Evolutionary conservation across 2,113 vertebrate species (phyloP).

Genomic region (Philantomba maxwellii): DNA sequence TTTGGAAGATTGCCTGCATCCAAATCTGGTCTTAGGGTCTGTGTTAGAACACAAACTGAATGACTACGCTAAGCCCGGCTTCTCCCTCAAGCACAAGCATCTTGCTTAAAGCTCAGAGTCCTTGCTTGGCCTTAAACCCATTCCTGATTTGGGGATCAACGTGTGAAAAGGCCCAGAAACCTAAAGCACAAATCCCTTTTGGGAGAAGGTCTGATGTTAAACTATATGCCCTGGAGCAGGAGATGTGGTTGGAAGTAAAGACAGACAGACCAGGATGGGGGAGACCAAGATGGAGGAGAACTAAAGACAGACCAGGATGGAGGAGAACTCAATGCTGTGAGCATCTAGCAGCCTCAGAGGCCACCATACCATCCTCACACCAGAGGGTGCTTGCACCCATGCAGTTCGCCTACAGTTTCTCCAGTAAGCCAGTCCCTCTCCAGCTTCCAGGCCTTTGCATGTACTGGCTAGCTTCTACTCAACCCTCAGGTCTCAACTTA

Average conservation of each 20-base stretch:
- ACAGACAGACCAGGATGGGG: not conserved
- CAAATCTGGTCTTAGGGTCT: not conserved
- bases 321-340: not conserved
- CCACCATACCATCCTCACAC: not conserved
- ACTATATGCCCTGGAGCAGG: not conserved
- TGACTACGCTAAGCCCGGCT: too few relatives aligned
- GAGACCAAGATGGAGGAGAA: not conserved
- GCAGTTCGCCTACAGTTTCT: not conserved
- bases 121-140: not conserved
- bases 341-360: not conserved
- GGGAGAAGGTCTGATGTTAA: not conserved
- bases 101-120: not conserved
- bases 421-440: not conserved
- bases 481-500: not conserved
- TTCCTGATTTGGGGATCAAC: not conserved
- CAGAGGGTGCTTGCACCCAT: rapidly evolving
- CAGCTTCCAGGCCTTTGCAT: not conserved
- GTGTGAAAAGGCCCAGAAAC: not conserved
- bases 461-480: not conserved
- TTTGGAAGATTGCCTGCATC: not conserved
- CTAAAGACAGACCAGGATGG: not conserved
- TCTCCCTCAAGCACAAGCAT: not conserved
- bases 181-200: not conserved
- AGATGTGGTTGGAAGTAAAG: not conserved
- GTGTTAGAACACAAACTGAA: not conserved